phyloP scores from a whole-genome alignment of 2,797 vertebrate genomes.

The Pseudochaenichthys georgianus region DNA sequence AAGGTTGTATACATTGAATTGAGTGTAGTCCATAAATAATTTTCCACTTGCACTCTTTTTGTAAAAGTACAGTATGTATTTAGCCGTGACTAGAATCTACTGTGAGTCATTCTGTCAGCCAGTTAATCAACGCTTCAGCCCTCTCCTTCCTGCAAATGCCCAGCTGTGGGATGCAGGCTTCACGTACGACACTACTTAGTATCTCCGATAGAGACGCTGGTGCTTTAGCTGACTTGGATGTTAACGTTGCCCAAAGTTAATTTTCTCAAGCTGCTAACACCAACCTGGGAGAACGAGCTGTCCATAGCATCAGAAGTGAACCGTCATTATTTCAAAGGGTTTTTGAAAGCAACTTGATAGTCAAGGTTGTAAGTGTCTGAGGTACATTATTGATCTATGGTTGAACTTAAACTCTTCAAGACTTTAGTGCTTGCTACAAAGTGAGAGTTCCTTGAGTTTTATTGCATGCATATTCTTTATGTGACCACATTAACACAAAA shows the following conservation, averaged over 20 bases:
- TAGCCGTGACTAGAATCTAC: constrained; percentile 19
- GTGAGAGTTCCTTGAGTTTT: not conserved
- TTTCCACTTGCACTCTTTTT: constrained; percentile 23
- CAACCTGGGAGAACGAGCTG: constrained; percentile 36
- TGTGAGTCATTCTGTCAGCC: constrained; percentile 38
- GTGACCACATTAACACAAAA: constrained; percentile 6
- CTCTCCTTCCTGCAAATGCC: not conserved
- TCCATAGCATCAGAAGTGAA: constrained; percentile 39
- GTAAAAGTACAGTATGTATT: constrained; percentile 14
- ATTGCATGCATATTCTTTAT: not conserved
- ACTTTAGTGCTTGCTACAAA: constrained; percentile 7
- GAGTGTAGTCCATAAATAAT: constrained; percentile 21
- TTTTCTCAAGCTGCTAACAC: constrained; percentile 42
- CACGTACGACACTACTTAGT: not conserved
- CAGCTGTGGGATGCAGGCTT: constrained; percentile 21
- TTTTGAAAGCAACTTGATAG: constrained; percentile 28
- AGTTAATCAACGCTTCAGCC: constrained; percentile 11
- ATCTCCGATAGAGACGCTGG: not conserved
- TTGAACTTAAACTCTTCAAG: constrained; percentile 37
- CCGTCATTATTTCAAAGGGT: constrained; percentile 26
- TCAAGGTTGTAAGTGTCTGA: constrained; percentile 26
- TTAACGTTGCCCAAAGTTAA: constrained; percentile 36
- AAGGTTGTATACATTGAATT: constrained; percentile 12
- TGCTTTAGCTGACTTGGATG: constrained; percentile 23
- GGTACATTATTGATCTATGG: constrained; percentile 36